Conservation (phyloP, 2,888 invertebrate species). For the Hydrotaea cyrtoneurina region DNA sequence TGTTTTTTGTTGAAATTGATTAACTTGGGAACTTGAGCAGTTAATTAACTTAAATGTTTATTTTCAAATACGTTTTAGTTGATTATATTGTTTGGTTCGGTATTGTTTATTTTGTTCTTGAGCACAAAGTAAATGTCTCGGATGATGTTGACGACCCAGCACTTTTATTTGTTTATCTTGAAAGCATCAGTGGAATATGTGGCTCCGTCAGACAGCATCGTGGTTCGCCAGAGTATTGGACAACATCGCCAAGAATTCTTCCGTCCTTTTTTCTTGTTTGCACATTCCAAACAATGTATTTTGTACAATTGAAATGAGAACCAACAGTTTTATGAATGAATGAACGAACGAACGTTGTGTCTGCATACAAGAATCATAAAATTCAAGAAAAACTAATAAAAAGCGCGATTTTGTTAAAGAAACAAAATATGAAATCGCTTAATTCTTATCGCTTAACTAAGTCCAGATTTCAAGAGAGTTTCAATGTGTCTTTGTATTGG, state of each 20-base stretch:
- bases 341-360: too few species aligned
- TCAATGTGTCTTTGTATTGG: background rate
- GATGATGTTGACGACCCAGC: background rate
- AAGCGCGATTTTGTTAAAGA: too few species aligned
- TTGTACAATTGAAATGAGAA: background rate
- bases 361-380: too few species aligned
- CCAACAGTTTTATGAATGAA: background rate
- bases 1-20: conserved; percentile 8
- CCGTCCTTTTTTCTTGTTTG: too few species aligned
- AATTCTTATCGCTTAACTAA: background rate
- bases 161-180: conserved; percentile 48
- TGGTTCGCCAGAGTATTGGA: background rate
- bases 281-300: conserved; percentile 1
- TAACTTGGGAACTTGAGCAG: background rate
- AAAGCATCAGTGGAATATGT: background rate
- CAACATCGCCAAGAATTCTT: background rate
- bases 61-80: conserved; percentile 30
- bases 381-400: too few species aligned
- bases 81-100: background rate
- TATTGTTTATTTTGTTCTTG: conserved; percentile 51
- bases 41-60: conserved; percentile 61
- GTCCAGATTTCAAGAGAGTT: background rate
- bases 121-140: conserved; percentile 32
- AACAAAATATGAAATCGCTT: background rate
- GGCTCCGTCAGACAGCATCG: background rate